Percentiles rank a stretch among this genome's conserved stretches.
Evolutionary conservation across 2,113 vertebrate species (phyloP).

Genomic region (Sterrhoptilus dennistouni): DNA sequence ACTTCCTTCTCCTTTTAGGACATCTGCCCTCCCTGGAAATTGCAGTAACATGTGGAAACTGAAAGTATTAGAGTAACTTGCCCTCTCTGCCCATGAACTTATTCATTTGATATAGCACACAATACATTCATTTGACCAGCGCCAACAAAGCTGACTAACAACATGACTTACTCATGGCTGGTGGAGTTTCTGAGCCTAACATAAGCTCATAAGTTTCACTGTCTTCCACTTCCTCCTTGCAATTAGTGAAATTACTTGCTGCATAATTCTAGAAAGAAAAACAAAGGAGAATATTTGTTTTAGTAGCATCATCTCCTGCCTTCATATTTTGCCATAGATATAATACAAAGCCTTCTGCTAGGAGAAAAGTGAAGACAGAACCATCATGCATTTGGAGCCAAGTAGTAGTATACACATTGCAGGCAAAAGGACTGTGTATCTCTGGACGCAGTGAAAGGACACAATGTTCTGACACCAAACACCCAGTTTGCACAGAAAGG

Average conservation of each 20-base stretch:
- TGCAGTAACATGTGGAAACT: not conserved
- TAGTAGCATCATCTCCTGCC: not conserved
- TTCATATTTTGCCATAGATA: not conserved
- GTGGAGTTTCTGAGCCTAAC: not conserved
- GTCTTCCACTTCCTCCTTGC: conserved; percentile 6
- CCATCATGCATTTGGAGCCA: not conserved
- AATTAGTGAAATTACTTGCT: not conserved
- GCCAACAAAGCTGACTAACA: not conserved
- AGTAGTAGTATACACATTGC: too few species aligned
- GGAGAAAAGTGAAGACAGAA: not conserved
- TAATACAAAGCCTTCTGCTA: not conserved
- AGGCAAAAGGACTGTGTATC: not conserved
- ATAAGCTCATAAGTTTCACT: not conserved
- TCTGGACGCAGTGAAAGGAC: not conserved
- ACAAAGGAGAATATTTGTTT: not conserved
- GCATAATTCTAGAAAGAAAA: conserved; percentile 55
- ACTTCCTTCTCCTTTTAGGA: not conserved
- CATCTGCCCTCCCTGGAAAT: not conserved
- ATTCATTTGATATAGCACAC: not conserved
- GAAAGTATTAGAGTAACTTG: not conserved
- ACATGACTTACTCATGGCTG: conserved; percentile 41
- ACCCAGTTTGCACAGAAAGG: not conserved
- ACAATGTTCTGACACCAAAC: not conserved
- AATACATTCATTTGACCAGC: not conserved
- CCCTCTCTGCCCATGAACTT: not conserved